Evolutionary conservation across 2,113 vertebrate genomes (phyloP), one percentile per base, ranked within the genome.

Genomic region (Nerophis ophidion): DNA sequence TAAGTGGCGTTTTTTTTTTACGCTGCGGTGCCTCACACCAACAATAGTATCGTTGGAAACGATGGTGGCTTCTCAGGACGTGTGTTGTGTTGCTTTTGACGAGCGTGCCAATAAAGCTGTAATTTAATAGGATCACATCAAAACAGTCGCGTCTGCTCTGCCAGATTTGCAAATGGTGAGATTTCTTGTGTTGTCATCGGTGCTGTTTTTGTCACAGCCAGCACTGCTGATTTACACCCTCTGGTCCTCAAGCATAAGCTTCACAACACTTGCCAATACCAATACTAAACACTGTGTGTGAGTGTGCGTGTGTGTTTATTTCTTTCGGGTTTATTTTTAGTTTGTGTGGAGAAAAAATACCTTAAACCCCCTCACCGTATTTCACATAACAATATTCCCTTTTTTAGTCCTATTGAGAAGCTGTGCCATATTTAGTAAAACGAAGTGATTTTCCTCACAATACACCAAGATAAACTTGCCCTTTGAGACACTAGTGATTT

Each of bases 81-180:
- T 38, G 36, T 55, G 53, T 17, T 40, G 53, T 40, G 53, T 40
- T 12, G 35, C 36, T 9, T 56, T 56, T 42, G 40, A 56, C 53
- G n/a, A 56, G 36, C n/a, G n/a, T 40, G 53, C 35, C 53, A 49
- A 54, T 45, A 44, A 54, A 67, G 57, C 66, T 33, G 15, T 33
- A 40, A 35, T 67, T 66, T 76, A 82, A 68, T 51, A 69, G 71
- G 63, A 65, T 75, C 69, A 72, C 72, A 71, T 65, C 42, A 56
- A 79, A 67, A 66, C 70, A 62, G 40, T 40, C 38, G 16, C 12
- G 65, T 70, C 26, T 68, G 35, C 56, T 57, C 76, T 72, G 78
- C 71, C 82, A 84, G 76, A 57, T 77, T 74, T 53, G 56, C 61
- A 62, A 76, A 67, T 59, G 42, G 72, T 80, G 77, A 74, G 79